Evolutionary conservation across 2,888 invertebrate species (phyloP), one percentile per base, ranked within the genome.

Genomic region (Ochlodes sylvanus): DNA sequence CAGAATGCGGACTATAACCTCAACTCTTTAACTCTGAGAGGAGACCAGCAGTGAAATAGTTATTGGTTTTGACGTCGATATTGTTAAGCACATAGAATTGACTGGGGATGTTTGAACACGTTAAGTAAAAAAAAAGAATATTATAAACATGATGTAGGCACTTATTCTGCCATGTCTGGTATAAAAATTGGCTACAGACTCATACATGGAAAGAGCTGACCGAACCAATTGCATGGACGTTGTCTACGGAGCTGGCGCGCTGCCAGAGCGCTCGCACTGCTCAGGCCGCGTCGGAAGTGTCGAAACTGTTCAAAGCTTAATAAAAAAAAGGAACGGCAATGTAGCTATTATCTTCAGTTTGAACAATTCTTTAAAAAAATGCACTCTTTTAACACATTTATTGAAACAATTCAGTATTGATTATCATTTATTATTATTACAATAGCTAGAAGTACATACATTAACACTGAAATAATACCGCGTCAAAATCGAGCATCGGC

Each of bases 151-250:
- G 38, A 58, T 58, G 12, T 19, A 27, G 27, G 27, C 27, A 44
- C 44, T 60, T 27, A 60, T 60, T 27, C 7, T 9, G 17, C 34
- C 34, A 44, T 57, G 21, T 52, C 19, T n/a, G 21, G 34, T 47
- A 32, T 64, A 42, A 47, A 64, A 64, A 57, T 64, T 47, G 56
- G 56, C 47, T 38, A 47, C 64, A 44, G 44, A 56, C 56, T 32
- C 42, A 21, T 47, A 47, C 32, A 47, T 21, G 41, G 19, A 41
- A 58, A 57, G 57, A 57, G 65, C 65, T 50, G 50, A 58, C 47
- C 56, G 44, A 27, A 47, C 56, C 41, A 19, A 47, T 47, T 21
- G 56, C 56, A 55, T 44, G 44, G 44, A 56, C 47, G 64, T 57
- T 47, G 47, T 64, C 42, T 63, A 12, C 38, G 38, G n/a, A 2